phyloP scores from a whole-genome alignment of 2,888 invertebrate genomes.

The Mystacides longicornis region DNA sequence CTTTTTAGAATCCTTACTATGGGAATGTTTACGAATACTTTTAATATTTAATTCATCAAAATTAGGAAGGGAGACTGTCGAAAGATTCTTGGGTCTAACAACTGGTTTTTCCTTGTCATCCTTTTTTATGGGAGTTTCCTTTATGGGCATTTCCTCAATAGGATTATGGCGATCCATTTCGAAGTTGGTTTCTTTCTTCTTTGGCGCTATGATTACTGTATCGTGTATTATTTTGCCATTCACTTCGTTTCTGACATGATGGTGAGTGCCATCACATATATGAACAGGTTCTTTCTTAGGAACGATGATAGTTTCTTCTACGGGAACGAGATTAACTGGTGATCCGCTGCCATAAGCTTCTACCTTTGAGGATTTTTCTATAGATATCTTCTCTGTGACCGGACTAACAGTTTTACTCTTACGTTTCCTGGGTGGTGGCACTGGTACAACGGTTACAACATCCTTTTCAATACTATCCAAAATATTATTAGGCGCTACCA shows the following conservation, averaged over 20 bases:
- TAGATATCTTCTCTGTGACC: conserved; percentile 32
- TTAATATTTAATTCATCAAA: conserved; percentile 39
- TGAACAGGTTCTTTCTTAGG: conserved; percentile 36
- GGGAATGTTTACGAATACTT: neutral
- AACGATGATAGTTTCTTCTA: conserved; percentile 35
- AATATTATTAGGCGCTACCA: conserved; percentile 38
- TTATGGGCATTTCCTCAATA: neutral
- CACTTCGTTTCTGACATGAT: conserved; percentile 29
- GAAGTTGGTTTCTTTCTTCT: conserved; percentile 6
- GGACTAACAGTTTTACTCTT: conserved; percentile 31
- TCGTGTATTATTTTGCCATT: conserved; percentile 23
- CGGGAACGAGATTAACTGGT: conserved; percentile 24
- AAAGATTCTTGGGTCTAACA: conserved; percentile 38
- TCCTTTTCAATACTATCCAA: conserved; percentile 29
- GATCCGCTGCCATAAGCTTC: conserved; percentile 18
- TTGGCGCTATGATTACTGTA: conserved; percentile 7
- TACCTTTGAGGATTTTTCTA: conserved; percentile 22
- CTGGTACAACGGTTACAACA: conserved; percentile 30
- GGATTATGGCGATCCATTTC: neutral
- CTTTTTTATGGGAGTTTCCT: conserved; percentile 15
- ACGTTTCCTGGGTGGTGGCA: conserved; percentile 37
- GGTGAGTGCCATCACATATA: conserved; percentile 33
- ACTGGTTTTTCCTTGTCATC: conserved; percentile 14
- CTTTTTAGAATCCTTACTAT: conserved; percentile 22
- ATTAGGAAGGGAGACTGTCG: conserved; percentile 47